Evolutionary conservation across 2,797 vertebrate species (phyloP).

Genomic region (Gallinago stenura): DNA sequence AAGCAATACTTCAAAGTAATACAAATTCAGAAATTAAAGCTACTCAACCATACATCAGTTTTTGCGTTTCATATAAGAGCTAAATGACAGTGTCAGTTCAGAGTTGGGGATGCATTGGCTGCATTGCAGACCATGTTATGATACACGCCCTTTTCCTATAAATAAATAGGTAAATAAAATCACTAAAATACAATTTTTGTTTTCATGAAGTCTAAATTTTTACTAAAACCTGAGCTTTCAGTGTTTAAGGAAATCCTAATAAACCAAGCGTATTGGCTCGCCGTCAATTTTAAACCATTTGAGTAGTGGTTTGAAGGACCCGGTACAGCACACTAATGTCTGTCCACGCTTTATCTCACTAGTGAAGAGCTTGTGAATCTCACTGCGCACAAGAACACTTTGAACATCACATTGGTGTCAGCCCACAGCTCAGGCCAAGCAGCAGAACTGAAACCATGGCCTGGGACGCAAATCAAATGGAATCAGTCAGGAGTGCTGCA

Average conservation of each 20-base stretch:
- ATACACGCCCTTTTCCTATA: background rate
- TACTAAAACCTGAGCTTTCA: background rate
- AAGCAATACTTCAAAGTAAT: background rate
- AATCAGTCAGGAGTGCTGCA: no score
- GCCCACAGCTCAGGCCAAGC: background rate
- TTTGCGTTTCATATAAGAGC: background rate
- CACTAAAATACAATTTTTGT: background rate
- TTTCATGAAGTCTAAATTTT: background rate
- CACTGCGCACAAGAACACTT: background rate
- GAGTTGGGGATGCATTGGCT: background rate
- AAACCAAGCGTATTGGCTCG: background rate
- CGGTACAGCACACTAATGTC: accelerated
- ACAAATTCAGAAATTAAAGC: background rate
- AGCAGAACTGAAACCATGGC: background rate
- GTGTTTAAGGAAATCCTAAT: background rate
- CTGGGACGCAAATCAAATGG: background rate
- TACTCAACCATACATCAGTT: background rate
- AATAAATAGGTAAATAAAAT: background rate
- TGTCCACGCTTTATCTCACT: background rate
- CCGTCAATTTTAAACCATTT: background rate
- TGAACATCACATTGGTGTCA: background rate
- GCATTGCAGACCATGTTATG: background rate
- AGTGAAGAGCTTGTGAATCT: background rate
- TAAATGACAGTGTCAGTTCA: background rate
- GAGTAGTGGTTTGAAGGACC: background rate